Conservation (phyloP, 2,888 invertebrate species). For the Danaus chrysippus region DNA sequence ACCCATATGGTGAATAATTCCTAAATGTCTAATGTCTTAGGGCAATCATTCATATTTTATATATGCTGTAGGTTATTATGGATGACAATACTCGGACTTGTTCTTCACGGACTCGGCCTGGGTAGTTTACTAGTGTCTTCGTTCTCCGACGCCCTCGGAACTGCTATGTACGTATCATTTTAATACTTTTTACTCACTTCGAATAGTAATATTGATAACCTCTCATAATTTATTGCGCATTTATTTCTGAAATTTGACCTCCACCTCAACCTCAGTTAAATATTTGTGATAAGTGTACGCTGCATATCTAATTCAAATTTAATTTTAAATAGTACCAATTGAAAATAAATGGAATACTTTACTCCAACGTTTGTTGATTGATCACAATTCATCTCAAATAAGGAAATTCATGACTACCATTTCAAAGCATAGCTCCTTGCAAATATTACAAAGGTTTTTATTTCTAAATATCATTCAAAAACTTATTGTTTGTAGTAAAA, state of each 20-base stretch:
- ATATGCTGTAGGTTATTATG: slow-evolving; percentile 76
- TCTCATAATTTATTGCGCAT: slow-evolving; percentile 3
- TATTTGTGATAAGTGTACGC: background rate
- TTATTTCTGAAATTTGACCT: background rate
- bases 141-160: slow-evolving; percentile 89
- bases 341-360: too few relatives aligned
- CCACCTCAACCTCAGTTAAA: background rate
- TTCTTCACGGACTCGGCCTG: slow-evolving; percentile 90
- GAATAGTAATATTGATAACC: background rate
- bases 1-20: background rate
- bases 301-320: too few relatives aligned
- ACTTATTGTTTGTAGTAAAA: too few relatives aligned
- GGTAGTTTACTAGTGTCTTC: slow-evolving; percentile 91
- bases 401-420: too few relatives aligned
- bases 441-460: too few relatives aligned
- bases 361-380: too few relatives aligned
- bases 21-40: background rate
- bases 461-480: too few relatives aligned
- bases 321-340: too few relatives aligned
- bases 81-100: slow-evolving; percentile 84
- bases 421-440: too few relatives aligned
- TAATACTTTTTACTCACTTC: slow-evolving; percentile 1
- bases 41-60: background rate
- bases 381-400: too few relatives aligned
- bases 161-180: slow-evolving; percentile 83